Conservation (phyloP, 2,797 vertebrate genomes). For the Enteromius afrohamiltoni region DNA sequence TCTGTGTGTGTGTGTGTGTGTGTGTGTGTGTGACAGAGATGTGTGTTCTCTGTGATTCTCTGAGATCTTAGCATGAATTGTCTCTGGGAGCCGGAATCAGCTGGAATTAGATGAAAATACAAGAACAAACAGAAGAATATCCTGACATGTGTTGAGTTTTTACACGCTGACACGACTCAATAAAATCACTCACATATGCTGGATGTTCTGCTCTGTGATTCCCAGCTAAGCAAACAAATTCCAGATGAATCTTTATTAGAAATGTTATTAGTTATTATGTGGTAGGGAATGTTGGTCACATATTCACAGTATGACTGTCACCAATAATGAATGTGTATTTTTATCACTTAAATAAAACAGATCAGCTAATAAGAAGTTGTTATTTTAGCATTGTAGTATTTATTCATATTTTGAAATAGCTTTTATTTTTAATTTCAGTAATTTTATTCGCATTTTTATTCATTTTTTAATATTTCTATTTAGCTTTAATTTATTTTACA, state of each 20-base stretch:
- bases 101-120: conserved; percentile 16
- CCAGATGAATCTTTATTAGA: neutral
- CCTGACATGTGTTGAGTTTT: neutral
- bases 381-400: neutral
- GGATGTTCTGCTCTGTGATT: neutral
- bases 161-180: neutral
- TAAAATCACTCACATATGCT: neutral
- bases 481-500: neutral
- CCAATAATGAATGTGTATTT: neutral
- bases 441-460: neutral
- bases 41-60: neutral
- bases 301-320: neutral
- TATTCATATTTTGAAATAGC: neutral
- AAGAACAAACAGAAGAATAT: neutral
- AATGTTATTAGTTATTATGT: neutral
- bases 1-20: neutral
- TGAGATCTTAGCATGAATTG: neutral
- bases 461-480: neutral
- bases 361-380: neutral
- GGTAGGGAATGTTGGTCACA: neutral
- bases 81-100: neutral
- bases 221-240: neutral
- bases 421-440: neutral
- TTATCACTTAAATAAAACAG: neutral
- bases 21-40: conserved; percentile 41